Base-by-base conservation (phyloP, 1,140 invertebrate species). In the Calliphora vicina region DNA sequence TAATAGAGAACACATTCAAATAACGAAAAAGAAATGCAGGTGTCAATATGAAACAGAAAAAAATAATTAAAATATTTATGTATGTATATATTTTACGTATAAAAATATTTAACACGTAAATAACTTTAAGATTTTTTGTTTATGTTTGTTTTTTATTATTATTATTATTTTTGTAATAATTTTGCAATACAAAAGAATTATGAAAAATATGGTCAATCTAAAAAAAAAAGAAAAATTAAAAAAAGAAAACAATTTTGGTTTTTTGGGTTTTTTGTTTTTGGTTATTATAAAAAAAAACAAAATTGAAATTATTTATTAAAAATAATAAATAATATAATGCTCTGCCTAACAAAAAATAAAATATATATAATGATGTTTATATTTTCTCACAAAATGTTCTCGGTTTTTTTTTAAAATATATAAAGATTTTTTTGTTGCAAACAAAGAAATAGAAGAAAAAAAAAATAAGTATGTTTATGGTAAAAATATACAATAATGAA, bases 271-370 rank as follows among this genome's bases (percentile, higher is more conserved):
- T 82, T 45, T 35, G 1, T 78, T 85, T 83, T 87, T 83, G 83
- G 86, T 87, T 86, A 86, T 86, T 87, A 85, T 83, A 86, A 86
- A 84, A 86, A 35, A 86, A 86, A 86, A 86, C 85, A 84, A 82
- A 82, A 84, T 84, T 85, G 78, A 85, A 86, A 86, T 87, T 85
- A 85, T 87, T 87, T 86, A 86, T 87, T 87, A 85, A 84, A 85
- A 86, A 86, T 86, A 86, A 86, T 85, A 84, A 86, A 80, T 80
- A 80, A 81, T 84, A 84, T 84, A 84, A 84, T 84, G 81, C 74
- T 84, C 81, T 84, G 81, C 81, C 83, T 84, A 84, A 84, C 83
- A 84, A 82, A 78, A 82, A 82, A 83, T 15, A 71, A 71, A 35
- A 80, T 29, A 73, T 82, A 50, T 50, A 57, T 81, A 83, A 80